Evolutionary conservation across 2,797 vertebrate genomes (phyloP), one percentile per base, ranked within the genome.

Genomic region (Ctenosaura bakeri): DNA sequence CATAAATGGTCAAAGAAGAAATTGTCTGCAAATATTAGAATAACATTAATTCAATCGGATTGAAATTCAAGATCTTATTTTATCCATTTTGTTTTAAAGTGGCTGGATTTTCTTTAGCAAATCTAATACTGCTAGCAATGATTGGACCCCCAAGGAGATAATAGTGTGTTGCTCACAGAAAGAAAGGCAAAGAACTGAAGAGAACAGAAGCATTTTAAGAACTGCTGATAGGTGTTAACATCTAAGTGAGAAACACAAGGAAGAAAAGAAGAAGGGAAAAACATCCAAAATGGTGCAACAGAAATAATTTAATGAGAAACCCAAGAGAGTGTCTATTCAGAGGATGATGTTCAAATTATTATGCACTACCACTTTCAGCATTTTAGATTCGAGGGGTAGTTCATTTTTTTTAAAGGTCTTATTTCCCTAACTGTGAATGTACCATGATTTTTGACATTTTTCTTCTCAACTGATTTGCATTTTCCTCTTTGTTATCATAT

Each of bases 71-170:
- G 66, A 52, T 35, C 32, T 52, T 85, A 54, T n/a, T 83, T 83
- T 42, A 83, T 22, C 10, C 35, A 83, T 29, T 35, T 85, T 85
- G 32, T 7, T 52, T 35, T 71, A 54, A 85, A 84, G 38, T 66
- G 35, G 59, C 14, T 46, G 38, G 26, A 69, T 64, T 64, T 64
- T 64, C 81, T 42, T 64, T 6, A 64, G 59, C 64, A 83, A 64
- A 64, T 64, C 59, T 24, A 26, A 83, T 64, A 64, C 59, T 64
- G 59, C 59, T 35, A 71, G 32, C 32, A 54, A 12, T 73, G 66
- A 73, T 73, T 73, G 66, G 46, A 73, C 32, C 66, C 29, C 69
- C 54, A 73, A 73, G 66, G 83, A 85, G 69, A 85, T 54, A 54
- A 73, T 73, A 69, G 29, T 24, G 83, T 12, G 10, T 35, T 85